These are phyloP conservation scores for Trichosurus vulpecula DNA, from an alignment of 2,797 vertebrate genomes.

Conservation along the genomic window DNA sequence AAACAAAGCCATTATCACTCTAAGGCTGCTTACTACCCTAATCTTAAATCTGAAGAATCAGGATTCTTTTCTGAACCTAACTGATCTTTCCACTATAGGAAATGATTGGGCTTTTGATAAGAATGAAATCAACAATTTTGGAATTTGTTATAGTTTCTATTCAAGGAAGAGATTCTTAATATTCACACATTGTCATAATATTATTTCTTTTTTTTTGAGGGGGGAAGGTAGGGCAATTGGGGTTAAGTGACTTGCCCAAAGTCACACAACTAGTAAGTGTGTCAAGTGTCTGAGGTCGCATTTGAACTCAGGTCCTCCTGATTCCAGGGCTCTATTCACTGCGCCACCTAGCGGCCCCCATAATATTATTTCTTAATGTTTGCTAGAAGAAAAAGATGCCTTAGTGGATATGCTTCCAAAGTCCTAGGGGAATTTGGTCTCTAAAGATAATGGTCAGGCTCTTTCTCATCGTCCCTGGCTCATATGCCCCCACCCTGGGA, in stretches of 20 bases:
- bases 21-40: background rate
- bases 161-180: background rate
- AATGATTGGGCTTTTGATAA: background rate
- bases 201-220: too few species aligned
- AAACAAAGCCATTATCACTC: background rate
- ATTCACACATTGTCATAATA: background rate
- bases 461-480: background rate
- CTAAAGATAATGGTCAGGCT: background rate
- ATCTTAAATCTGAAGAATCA: background rate
- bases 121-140: background rate
- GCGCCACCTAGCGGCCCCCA: too few species aligned
- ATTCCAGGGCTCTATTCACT: too few species aligned
- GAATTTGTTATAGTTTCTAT: background rate
- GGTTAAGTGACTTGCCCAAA: too few species aligned
- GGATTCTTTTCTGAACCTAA: background rate
- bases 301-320: too few species aligned
- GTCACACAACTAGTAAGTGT: too few species aligned
- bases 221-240: too few species aligned
- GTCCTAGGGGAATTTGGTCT: background rate
- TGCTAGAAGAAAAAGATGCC: background rate
- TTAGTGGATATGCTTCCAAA: background rate
- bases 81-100: background rate
- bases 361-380: background rate
- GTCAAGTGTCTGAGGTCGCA: too few species aligned
- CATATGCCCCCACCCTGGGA: too few species aligned